These are phyloP conservation scores for Pomacea maculata DNA, from an alignment of 1,140 invertebrate species.

Conservation along the genomic window DNA sequence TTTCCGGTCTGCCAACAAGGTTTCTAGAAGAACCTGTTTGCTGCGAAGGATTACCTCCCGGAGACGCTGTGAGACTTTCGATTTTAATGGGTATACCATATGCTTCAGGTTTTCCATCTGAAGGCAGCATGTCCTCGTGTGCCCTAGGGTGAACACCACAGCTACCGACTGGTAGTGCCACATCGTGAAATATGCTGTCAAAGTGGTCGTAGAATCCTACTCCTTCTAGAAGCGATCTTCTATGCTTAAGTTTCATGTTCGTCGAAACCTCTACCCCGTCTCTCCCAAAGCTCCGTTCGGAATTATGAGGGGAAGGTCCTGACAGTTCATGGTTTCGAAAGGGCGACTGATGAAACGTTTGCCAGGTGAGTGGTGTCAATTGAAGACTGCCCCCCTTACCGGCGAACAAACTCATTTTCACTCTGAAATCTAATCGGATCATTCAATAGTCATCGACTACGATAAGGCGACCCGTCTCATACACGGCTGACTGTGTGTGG, in stretches of 20 bases:
- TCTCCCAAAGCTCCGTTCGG: not conserved
- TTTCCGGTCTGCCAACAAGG: no score
- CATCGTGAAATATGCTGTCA: conserved; percentile 2
- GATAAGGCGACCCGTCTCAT: no score
- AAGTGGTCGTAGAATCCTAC: not conserved
- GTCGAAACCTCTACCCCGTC: not conserved
- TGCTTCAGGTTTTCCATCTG: not conserved
- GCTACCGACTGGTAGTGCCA: not conserved
- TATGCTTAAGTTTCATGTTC: not conserved
- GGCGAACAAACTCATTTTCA: not conserved
- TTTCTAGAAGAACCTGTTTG: not conserved
- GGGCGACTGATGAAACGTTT: not conserved
- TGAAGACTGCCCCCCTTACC: not conserved
- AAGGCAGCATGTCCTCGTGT: not conserved
- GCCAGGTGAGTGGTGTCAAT: not conserved
- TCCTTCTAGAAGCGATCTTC: not conserved
- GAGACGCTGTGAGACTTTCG: not conserved
- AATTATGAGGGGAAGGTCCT: not conserved
- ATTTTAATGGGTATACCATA: conserved; percentile 1
- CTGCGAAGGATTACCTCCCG: not conserved
- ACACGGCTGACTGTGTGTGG: not conserved
- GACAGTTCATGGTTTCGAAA: no score
- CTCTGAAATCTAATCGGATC: not conserved
- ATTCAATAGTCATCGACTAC: not conserved
- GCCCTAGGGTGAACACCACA: not conserved